Evolutionary conservation across 2,113 vertebrate species (phyloP).

Genomic region (Scomber japonicus): DNA sequence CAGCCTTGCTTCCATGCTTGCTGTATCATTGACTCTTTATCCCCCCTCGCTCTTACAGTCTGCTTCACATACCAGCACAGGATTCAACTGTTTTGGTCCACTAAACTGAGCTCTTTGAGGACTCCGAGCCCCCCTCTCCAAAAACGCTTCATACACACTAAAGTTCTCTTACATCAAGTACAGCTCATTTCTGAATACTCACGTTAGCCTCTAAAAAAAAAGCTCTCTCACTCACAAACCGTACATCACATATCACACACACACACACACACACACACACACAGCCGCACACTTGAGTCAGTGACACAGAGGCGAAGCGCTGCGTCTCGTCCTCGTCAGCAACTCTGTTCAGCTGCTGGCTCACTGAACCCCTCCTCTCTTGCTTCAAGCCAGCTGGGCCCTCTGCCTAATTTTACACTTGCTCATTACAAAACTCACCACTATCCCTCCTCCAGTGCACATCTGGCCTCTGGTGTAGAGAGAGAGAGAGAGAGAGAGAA

Average conservation of each 20-base stretch:
- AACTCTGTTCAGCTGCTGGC: slow-evolving; percentile 49
- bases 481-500: slow-evolving; percentile 6
- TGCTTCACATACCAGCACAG: slow-evolving; percentile 44
- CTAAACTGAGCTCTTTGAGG: neutral
- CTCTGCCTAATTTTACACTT: slow-evolving; percentile 62
- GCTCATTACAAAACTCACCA: slow-evolving; percentile 66
- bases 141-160: neutral
- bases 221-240: slow-evolving; percentile 34
- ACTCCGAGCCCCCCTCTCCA: neutral
- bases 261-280: slow-evolving; percentile 2
- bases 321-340: slow-evolving; percentile 20
- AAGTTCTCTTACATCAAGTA: slow-evolving; percentile 32
- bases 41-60: slow-evolving; percentile 22
- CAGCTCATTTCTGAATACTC: slow-evolving; percentile 29
- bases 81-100: slow-evolving; percentile 39
- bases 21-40: slow-evolving; percentile 41
- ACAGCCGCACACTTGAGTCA: neutral
- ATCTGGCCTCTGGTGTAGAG: slow-evolving; percentile 62
- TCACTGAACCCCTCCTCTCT: slow-evolving; percentile 22
- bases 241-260: slow-evolving; percentile 9
- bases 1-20: slow-evolving; percentile 58
- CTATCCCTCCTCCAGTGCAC: slow-evolving; percentile 59
- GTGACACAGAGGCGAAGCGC: slow-evolving; percentile 30
- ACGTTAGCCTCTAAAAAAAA: neutral
- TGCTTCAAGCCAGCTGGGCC: slow-evolving; percentile 50